Percentiles rank a stretch among this genome's conserved stretches.
phyloP scores from a whole-genome alignment of 1,140 invertebrate genomes.

The Pomacea maculata region DNA sequence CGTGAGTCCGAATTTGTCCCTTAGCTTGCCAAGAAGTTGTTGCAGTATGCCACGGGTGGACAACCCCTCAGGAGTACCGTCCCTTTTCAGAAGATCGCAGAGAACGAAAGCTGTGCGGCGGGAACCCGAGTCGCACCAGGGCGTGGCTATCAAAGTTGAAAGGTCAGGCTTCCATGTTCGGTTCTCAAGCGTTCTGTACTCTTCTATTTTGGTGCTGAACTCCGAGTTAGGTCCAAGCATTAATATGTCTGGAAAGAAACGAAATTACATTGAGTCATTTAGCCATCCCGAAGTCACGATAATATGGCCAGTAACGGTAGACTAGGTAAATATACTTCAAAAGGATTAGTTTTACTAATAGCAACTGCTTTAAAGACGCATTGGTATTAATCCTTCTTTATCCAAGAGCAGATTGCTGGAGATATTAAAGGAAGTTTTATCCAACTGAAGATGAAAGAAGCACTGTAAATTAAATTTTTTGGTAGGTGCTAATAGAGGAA shows the following conservation, averaged over 20 bases:
- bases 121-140: not conserved
- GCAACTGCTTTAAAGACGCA: no score
- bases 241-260: not conserved
- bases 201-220: not conserved
- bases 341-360: no score
- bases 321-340: not conserved
- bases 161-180: not conserved
- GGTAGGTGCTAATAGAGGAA: no score
- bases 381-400: no score
- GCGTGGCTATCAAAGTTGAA: not conserved
- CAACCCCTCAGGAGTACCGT: not conserved
- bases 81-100: not conserved
- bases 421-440: no score
- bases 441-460: no score
- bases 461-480: no score
- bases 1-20: conserved; percentile 10
- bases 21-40: conserved; percentile 3
- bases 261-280: not conserved
- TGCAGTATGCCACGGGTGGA: conserved; percentile 10
- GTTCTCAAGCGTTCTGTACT: not conserved
- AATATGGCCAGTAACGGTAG: not conserved
- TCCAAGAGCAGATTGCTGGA: no score
- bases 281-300: not conserved
- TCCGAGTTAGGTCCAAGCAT: not conserved
- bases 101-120: not conserved